Conservation (phyloP, 1,140 invertebrate species). For the Drosophila triauraria region DNA sequence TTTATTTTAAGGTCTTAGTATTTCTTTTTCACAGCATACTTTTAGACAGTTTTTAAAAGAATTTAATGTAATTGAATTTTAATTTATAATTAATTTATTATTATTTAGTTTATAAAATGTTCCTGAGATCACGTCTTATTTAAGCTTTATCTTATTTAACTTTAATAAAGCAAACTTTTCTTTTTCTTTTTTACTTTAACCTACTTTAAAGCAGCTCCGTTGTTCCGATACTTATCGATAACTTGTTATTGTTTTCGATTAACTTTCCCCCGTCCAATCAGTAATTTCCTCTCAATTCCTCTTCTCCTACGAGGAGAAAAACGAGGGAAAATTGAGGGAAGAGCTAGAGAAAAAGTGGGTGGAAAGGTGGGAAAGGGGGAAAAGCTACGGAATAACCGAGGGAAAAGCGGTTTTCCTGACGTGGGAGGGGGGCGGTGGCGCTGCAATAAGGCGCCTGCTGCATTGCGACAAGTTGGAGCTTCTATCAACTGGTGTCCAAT, state of each 20-base stretch:
- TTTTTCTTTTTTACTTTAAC: not conserved
- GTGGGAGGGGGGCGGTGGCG: not conserved
- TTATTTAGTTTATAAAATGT: not conserved
- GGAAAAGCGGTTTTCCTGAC: conserved; percentile 11
- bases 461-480: conserved; percentile 75
- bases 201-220: not conserved
- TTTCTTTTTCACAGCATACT: no score
- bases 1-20: no score
- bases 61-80: no score
- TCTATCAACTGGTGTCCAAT: conserved; percentile 82
- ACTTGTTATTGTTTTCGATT: conserved; percentile 39
- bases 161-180: not conserved
- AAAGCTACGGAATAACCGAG: not conserved
- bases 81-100: no score
- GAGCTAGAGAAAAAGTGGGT: not conserved
- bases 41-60: no score
- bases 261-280: conserved; percentile 5
- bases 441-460: conserved; percentile 45
- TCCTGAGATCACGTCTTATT: not conserved
- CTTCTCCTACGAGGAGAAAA: not conserved
- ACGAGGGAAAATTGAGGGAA: not conserved
- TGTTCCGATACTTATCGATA: conserved; percentile 10
- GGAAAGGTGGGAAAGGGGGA: not conserved
- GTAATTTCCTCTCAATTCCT: conserved; percentile 2
- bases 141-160: not conserved